A percentile compares a stretch with the other conserved stretches of the same genome.
phyloP scores from a whole-genome alignment of 64 coral and sea anemone genomes.

The Montipora sp. region DNA sequence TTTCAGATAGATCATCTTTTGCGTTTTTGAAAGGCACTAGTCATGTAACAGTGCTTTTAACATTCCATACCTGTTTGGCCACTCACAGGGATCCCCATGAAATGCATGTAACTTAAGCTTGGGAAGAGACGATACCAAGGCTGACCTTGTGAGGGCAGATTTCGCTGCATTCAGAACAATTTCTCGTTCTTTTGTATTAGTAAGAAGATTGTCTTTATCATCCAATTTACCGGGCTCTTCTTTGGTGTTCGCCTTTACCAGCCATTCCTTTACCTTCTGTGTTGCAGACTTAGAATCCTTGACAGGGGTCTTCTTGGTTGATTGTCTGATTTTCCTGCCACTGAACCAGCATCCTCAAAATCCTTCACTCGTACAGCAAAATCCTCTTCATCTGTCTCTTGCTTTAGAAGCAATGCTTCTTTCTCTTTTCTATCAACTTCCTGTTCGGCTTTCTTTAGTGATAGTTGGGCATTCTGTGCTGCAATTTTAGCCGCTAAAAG shows the following conservation, averaged over 20 bases:
- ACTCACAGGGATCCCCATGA: neutral
- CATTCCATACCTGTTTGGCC: constrained; percentile 33
- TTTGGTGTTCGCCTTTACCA: neutral
- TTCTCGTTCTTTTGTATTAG: neutral
- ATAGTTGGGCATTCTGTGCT: neutral
- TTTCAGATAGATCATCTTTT: no score
- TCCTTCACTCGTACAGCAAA: neutral
- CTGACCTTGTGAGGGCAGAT: neutral
- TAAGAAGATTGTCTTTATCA: neutral
- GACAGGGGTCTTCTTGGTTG: neutral
- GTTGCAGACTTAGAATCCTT: neutral
- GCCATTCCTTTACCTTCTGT: neutral
- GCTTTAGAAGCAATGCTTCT: neutral
- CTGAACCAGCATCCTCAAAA: neutral
- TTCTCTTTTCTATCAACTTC: neutral
- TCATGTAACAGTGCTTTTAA: constrained; percentile 38
- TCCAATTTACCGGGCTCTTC: neutral
- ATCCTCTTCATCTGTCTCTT: neutral
- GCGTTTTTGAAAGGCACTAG: neutral
- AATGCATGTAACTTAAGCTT: neutral
- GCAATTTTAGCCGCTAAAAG: neutral
- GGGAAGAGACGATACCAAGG: neutral
- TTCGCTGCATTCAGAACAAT: neutral
- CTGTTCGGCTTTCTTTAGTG: neutral
- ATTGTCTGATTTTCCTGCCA: neutral